These are phyloP conservation scores for Micromesistius poutassou DNA, from an alignment of 2,797 vertebrate genomes.

Conservation along the genomic window DNA sequence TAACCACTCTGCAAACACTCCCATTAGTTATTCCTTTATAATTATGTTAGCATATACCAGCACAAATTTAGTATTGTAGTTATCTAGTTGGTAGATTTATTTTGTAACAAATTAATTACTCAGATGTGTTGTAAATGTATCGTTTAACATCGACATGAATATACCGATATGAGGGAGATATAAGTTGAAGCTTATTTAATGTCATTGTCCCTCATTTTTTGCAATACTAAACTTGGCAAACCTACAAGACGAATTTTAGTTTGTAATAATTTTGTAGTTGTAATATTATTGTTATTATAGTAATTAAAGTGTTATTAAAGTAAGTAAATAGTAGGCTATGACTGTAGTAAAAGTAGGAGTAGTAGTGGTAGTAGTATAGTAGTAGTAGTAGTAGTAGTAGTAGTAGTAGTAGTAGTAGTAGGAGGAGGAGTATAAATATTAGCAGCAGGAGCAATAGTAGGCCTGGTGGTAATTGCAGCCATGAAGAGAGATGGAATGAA, in stretches of 20 bases:
- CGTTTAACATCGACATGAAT: no score
- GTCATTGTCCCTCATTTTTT: background rate
- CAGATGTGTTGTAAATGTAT: background rate
- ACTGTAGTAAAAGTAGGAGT: no score
- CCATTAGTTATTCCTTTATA: no score
- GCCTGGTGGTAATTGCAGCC: background rate
- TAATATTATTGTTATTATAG: background rate
- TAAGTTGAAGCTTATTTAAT: background rate
- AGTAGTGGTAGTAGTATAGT: no score
- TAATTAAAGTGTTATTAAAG: background rate
- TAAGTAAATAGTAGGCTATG: no score
- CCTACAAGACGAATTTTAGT: background rate
- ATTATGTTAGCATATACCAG: no score
- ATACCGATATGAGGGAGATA: no score
- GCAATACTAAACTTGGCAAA: background rate
- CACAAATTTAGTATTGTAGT: no score
- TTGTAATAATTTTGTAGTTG: background rate
- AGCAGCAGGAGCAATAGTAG: background rate
- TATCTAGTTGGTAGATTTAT: background rate
- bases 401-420: no score
- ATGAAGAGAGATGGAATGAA: background rate
- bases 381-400: no score
- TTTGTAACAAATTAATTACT: background rate
- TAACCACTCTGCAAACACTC: background rate
- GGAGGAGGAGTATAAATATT: background rate